These are phyloP conservation scores for Pagrus major DNA, from an alignment of 2,113 vertebrate species.

Conservation along the genomic window DNA sequence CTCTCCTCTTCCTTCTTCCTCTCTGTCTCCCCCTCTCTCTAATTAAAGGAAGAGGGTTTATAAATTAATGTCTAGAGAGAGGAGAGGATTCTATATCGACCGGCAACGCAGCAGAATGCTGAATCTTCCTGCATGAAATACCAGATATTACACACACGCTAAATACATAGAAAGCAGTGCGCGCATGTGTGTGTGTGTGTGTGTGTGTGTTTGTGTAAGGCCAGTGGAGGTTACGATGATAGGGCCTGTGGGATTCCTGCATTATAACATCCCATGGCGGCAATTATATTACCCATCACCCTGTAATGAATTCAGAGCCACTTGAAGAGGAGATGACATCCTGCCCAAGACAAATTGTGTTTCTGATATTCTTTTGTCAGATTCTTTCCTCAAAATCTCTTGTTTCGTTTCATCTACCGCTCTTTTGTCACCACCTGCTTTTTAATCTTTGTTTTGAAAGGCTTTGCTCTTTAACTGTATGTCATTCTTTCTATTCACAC, in stretches of 20 bases:
- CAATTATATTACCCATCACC: slow-evolving; percentile 57
- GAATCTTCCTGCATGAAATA: slow-evolving; percentile 40
- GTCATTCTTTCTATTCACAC: not conserved
- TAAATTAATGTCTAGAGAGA: slow-evolving; percentile 64
- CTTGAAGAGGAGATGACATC: slow-evolving; percentile 47
- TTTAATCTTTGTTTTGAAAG: slow-evolving; percentile 27
- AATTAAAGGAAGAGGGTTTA: slow-evolving; percentile 76
- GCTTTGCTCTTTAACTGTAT: slow-evolving; percentile 3
- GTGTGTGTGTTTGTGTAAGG: slow-evolving; percentile 15
- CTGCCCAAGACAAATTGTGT: slow-evolving; percentile 6
- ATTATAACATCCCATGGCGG: slow-evolving; percentile 39
- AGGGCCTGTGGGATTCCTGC: slow-evolving; percentile 52
- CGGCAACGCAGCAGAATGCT: slow-evolving; percentile 33
- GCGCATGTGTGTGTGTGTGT: slow-evolving; percentile 10
- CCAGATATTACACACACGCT: slow-evolving; percentile 38
- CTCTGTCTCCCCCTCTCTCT: slow-evolving; percentile 48
- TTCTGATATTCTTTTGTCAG: slow-evolving; percentile 4
- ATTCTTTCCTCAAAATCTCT: slow-evolving; percentile 1
- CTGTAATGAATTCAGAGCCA: slow-evolving; percentile 40
- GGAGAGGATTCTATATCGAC: slow-evolving; percentile 60
- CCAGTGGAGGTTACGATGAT: slow-evolving; percentile 54
- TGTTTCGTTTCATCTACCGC: not conserved
- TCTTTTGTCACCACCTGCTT: slow-evolving; percentile 21
- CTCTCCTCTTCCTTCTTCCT: slow-evolving; percentile 36
- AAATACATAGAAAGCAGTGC: slow-evolving; percentile 4